Evolutionary conservation across 2,888 invertebrate genomes (phyloP).

Genomic region (Lysandra bellargus): DNA sequence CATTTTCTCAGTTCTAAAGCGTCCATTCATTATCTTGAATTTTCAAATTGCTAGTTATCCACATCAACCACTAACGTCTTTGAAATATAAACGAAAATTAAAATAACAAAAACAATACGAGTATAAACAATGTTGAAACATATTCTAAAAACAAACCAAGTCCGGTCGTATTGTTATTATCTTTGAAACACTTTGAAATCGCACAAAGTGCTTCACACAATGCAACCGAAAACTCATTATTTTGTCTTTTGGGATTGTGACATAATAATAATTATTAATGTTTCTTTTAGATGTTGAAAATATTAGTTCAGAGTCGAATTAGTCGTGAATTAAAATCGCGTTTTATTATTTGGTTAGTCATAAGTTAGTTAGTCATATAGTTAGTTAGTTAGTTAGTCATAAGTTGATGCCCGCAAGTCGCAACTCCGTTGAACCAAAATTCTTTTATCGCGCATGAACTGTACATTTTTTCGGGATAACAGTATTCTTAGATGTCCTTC

Average conservation of each 20-base stretch:
- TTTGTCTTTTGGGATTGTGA: neutral
- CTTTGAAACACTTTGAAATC: neutral
- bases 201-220: neutral
- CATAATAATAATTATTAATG: neutral
- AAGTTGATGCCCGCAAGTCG: no score
- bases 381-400: neutral
- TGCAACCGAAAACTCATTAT: neutral
- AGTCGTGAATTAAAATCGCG: neutral
- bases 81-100: neutral
- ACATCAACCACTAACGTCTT: no score
- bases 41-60: no score
- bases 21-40: no score
- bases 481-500: no score
- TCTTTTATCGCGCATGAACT: no score
- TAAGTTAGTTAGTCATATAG: neutral
- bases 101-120: neutral
- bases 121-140: neutral
- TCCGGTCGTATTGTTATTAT: neutral
- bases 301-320: neutral
- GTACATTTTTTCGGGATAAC: no score
- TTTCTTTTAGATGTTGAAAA: neutral
- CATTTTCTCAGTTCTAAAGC: no score
- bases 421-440: no score
- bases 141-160: slow-evolving; percentile 16
- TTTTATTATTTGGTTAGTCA: neutral